These are phyloP conservation scores for Phenganax subtilis DNA, from an alignment of 92 coral and sea anemone genomes.

Conservation along the genomic window DNA sequence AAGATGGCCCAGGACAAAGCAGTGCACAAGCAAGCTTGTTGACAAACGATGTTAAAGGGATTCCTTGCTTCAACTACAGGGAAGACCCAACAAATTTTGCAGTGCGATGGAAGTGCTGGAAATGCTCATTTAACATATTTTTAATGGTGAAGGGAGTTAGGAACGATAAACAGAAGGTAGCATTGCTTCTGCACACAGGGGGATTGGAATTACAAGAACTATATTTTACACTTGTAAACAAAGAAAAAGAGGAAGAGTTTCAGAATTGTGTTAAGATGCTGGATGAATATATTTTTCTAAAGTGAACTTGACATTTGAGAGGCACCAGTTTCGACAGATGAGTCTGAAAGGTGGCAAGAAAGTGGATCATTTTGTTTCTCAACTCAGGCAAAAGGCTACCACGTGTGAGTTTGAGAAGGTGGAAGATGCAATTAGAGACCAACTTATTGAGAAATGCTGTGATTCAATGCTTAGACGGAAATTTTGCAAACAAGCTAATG, in stretches of 20 bases:
- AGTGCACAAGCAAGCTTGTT: no score
- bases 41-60: neutral
- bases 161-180: constrained; percentile 49
- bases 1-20: no score
- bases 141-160: constrained; percentile 54
- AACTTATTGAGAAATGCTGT: constrained; percentile 42
- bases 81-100: constrained; percentile 45
- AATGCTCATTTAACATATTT: constrained; percentile 55
- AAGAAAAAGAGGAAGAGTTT: constrained; percentile 37
- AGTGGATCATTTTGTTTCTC: constrained; percentile 51
- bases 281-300: constrained; percentile 52
- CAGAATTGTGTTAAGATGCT: constrained; percentile 42
- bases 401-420: constrained; percentile 42
- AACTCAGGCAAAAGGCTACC: constrained; percentile 41
- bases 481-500: constrained; percentile 43
- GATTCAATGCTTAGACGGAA: constrained; percentile 40
- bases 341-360: constrained; percentile 39
- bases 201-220: constrained; percentile 51
- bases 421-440: constrained; percentile 49
- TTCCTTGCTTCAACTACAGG: constrained; percentile 51
- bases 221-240: constrained; percentile 42
- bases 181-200: constrained; percentile 45
- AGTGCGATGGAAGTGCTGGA: constrained; percentile 47
- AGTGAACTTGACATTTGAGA: constrained; percentile 52
- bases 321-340: constrained; percentile 54